Evolutionary conservation across 2,797 vertebrate genomes (phyloP), one percentile per base, ranked within the genome.

Genomic region (Enteromius mattozi): DNA sequence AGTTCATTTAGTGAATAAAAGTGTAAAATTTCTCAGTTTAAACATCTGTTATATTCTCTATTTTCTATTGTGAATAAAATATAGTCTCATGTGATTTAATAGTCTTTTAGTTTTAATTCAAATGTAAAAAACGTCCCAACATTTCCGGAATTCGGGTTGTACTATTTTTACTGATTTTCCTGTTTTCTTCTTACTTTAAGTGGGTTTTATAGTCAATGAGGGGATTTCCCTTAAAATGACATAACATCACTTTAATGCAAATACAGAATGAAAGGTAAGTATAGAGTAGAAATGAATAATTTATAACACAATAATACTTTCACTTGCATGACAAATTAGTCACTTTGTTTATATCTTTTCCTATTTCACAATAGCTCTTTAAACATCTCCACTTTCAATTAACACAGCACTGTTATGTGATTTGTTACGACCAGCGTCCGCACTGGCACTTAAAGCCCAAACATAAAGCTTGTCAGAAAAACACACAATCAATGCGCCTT

Each of bases 291-390:
- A 47, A 47, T 30, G 12, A 2, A 30, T 30, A 4, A 74, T 51
- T 49, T 30, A 27, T 72, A 19, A 27, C 17, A 49, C 27, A 13
- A 0, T 6, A 35, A 63, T 63, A 63, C 59, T 4, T 74, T 30
- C 30, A 17, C 24, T 72, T 13, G n/a, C 69, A 2, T 27, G 40
- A 27, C 40, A 2, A 27, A 17, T 71, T 27, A 63, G 59, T 14
- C 14, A 16, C 69, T 16, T 71, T 71, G n/a, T 45, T 74, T 33
- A 49, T 9, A 49, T 75, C 30, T 7, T 21, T 19, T 75, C 47
- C 27, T 51, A 75, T 51, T 51, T 75, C 72, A 75, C 47, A 75
- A 75, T 12, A 8, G 72, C 30, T 35, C 30, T 75, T 75, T 54
- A 75, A 75, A 54, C 30, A 35, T 75, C 49, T 1, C 5, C 72